Evolutionary conservation across 2,888 invertebrate species (phyloP), one percentile per base, ranked within the genome.

Genomic region (Ennomos erosarius): DNA sequence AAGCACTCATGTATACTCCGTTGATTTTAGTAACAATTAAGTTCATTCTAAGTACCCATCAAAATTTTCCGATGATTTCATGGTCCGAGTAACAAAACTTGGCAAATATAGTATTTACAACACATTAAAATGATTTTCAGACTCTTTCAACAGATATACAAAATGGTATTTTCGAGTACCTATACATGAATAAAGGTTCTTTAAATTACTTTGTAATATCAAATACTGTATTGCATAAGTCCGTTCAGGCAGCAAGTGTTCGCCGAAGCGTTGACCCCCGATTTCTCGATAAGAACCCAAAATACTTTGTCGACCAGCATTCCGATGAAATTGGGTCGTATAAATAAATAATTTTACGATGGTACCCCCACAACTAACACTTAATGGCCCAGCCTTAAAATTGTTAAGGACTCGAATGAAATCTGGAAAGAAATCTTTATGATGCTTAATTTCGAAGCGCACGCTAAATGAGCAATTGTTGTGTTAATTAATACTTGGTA

Each of bases 291-390:
- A 90, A 90, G 83, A 80, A 80, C 83, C 87, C 74, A 88, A 88
- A 88, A 86, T 88, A 87, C 88, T 87, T 89, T 86, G 87, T 87
- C 83, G 87, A 83, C 82, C 81, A 82, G 79, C 83, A 87, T 83
- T 81, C 84, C 80, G 75, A 81, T 81, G 77, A 84, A 90, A 89
- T 87, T 87, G 83, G 89, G 88, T 86, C 87, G 84, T 85, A 87
- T 89, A 88, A 88, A 88, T 88, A 88, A 87, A 88, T 87, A 87
- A 87, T 87, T 87, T 87, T 85, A 86, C 80, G 81, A 87, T 83
- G 85, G 79, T 79, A 80, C 84, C 83, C 78, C 76, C 76, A 76
- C 82, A 81, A 85, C 84, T 85, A 84, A 84, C 83, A 82, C 81
- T 82, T 84, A 84, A 82, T 78, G 71, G 79, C 76, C 71, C 68